Evolutionary conservation across 2,113 vertebrate genomes (phyloP).

Genomic region (Datnioides undecimradiatus): DNA sequence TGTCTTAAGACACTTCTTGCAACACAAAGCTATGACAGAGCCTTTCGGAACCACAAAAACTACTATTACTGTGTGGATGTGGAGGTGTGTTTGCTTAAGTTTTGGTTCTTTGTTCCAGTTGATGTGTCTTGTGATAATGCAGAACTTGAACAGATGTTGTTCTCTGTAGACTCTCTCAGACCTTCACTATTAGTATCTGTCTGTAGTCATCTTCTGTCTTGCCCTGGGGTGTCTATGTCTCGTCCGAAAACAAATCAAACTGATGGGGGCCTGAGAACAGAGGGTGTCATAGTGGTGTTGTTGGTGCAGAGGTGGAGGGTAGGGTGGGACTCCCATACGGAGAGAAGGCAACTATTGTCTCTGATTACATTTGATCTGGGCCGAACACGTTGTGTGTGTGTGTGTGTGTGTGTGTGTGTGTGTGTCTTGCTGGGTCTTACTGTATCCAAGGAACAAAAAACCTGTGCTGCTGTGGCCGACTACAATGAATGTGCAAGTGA

Average conservation of each 20-base stretch:
- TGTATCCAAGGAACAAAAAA: constrained; percentile 57
- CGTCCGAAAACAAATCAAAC: constrained; percentile 19
- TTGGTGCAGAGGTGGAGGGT: constrained; percentile 17
- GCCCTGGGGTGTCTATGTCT: neutral
- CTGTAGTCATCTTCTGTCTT: neutral
- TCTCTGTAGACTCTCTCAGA: neutral
- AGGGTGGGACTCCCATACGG: constrained; percentile 35
- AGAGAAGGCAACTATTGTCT: constrained; percentile 54
- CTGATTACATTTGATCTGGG: constrained; percentile 54
- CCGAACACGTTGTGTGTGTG: neutral
- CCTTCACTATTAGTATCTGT: neutral
- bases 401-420: neutral
- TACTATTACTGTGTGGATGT: neutral
- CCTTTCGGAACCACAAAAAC: neutral
- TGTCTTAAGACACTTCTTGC: constrained; percentile 5
- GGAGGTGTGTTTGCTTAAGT: neutral
- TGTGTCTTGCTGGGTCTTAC: neutral
- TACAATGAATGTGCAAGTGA: constrained; percentile 55
- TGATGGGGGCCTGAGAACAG: neutral
- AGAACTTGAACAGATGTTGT: neutral
- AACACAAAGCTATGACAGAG: constrained; percentile 10
- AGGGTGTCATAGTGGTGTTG: neutral
- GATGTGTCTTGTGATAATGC: neutral
- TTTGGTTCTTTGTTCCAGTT: neutral
- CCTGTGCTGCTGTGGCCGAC: constrained; percentile 33